A percentile compares a stretch with the other conserved stretches of the same genome.
Conservation (phyloP, 2,113 vertebrate genomes). For the Myanophis thanlyinensis region DNA sequence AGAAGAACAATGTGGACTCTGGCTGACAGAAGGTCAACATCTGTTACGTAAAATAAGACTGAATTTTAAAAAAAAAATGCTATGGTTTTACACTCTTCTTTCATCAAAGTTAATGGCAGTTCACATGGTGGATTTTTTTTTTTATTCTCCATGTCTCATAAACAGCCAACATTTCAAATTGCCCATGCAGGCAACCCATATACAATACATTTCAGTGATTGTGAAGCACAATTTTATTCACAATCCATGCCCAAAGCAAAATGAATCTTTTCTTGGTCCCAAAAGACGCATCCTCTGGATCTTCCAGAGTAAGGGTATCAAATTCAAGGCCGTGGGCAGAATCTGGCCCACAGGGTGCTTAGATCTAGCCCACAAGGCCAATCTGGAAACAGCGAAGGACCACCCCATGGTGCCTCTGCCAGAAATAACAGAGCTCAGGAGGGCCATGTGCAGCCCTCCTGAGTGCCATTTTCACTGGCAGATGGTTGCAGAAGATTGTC, state of each 20-base stretch:
- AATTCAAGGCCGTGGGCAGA: no score
- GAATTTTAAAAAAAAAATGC: neutral
- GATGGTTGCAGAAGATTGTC: no score
- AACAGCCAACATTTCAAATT: neutral
- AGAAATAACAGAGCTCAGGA: no score
- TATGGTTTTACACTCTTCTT: neutral
- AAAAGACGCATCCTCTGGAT: neutral
- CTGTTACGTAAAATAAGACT: neutral
- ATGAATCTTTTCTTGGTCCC: neutral
- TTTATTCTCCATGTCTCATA: neutral
- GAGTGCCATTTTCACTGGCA: no score
- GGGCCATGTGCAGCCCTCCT: no score
- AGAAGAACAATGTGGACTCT: neutral
- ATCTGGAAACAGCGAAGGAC: no score
- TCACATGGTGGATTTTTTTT: neutral
- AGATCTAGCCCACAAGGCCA: no score
- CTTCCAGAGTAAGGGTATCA: neutral
- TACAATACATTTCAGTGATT: neutral
- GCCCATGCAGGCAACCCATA: neutral
- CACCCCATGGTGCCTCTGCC: no score
- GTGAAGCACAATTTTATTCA: neutral
- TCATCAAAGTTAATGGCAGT: neutral
- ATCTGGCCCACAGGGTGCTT: no score
- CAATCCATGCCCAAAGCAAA: neutral
- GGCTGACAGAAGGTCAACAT: neutral